Conservation (phyloP, 2,113 vertebrate genomes). For the Hydrolagus affinis region DNA sequence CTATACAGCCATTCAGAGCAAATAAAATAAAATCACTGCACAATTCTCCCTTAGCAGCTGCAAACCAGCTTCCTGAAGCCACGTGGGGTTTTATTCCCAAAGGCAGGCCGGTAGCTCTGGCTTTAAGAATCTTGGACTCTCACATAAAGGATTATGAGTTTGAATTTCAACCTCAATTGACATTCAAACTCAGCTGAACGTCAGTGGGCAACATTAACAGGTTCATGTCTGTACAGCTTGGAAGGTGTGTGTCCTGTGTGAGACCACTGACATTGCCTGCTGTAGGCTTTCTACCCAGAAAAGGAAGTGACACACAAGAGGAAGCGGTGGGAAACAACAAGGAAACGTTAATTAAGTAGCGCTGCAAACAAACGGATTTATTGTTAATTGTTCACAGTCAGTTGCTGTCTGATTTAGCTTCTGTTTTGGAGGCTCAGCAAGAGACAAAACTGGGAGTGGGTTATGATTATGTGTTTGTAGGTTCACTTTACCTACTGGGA, state of each 20-base stretch:
- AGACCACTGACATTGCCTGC: no score
- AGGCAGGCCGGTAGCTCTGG: not conserved
- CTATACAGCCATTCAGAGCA: no score
- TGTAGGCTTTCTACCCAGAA: no score
- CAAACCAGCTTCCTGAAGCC: not conserved
- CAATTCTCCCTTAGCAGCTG: not conserved
- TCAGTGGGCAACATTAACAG: not conserved
- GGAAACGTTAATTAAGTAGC: no score
- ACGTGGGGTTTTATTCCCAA: not conserved
- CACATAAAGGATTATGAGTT: not conserved
- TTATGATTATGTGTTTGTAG: no score
- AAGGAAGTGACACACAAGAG: no score
- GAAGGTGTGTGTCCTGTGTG: no score
- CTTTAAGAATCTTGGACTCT: not conserved
- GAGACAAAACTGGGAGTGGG: no score
- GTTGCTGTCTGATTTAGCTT: no score
- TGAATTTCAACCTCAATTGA: not conserved
- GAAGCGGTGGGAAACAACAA: no score
- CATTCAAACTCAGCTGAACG: not conserved
- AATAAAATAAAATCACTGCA: not conserved
- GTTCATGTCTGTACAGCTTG: not conserved
- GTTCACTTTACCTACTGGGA: no score
- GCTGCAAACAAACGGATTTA: not conserved
- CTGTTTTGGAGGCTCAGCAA: no score
- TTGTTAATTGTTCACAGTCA: not conserved